Base-by-base conservation (phyloP, 2,888 invertebrate genomes). In the Antheraea assamensis region DNA sequence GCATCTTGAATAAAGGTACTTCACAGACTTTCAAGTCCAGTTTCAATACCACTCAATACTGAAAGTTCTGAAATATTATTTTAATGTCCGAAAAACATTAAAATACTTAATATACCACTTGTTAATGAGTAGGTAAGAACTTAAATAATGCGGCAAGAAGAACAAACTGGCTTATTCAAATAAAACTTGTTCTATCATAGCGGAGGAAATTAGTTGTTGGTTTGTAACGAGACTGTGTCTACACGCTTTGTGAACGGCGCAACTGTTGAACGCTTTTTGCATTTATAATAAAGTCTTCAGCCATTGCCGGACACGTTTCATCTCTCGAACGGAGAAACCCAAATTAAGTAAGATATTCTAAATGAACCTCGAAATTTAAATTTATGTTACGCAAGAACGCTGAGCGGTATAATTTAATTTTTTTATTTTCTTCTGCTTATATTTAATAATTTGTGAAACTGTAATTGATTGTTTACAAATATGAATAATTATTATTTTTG, bases 221-320 rank as follows among this genome's bases (percentile, higher is more conserved):
- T 61, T 71, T 73, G 73, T 73, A 73, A 70, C 73, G 35, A 55
- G 71, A 66, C 42, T 66, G 31, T 74, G 52, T 74, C 27, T 71
- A 64, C 35, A 66, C 64, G 66, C 55, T 74, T 68, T 71, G 71
- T 52, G 66, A 74, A 52, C 42, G 31, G 42, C 66, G n/a, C n/a
- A 68, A 71, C 71, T 71, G 64, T 74, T 47, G 66, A 52, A 71
- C 64, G 74, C 74, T 74, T 71, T 71, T 66, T 74, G 71, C 74
- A 74, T 74, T 73, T 71, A 71, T 71, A 71, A 74, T 68, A 73
- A 71, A 71, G 73, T 30, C 10, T 47, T 27, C 19, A n/a, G n/a
- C 30, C 71, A 49, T 71, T 71, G 70, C 70, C 31, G 24, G 66
- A 30, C 55, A 21, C 64, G 52, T 73, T 73, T 70, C 35, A 52